These are phyloP conservation scores for Diabrotica balteata DNA, from an alignment of 2,888 invertebrate genomes.

Conservation along the genomic window DNA sequence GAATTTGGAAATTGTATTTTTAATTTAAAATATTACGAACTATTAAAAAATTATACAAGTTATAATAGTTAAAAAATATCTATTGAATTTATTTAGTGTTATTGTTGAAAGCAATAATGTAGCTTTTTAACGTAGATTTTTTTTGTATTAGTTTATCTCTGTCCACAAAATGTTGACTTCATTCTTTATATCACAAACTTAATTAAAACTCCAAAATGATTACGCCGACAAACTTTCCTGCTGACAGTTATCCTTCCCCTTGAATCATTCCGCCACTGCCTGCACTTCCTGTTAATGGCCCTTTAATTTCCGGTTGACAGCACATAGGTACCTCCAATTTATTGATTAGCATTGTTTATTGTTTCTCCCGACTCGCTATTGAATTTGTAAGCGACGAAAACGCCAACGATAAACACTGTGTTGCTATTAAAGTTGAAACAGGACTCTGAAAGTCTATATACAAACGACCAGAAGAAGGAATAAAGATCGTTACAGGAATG, in stretches of 20 bases:
- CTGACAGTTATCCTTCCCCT: neutral
- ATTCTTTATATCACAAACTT: no score
- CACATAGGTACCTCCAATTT: constrained; percentile 41
- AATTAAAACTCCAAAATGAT: no score
- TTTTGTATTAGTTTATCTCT: no score
- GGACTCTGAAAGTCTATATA: neutral
- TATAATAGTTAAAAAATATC: no score
- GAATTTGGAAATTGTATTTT: no score
- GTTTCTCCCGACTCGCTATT: constrained; percentile 22
- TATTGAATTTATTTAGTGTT: no score
- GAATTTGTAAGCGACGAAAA: constrained; percentile 15
- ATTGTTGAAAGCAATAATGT: no score
- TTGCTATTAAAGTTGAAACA: constrained; percentile 11
- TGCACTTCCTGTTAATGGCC: constrained; percentile 45
- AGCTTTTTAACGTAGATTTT: no score
- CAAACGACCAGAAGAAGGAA: neutral
- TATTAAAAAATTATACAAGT: no score
- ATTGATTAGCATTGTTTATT: constrained; percentile 42
- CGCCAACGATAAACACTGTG: constrained; percentile 8
- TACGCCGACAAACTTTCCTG: no score
- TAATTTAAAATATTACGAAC: no score
- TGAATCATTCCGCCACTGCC: constrained; percentile 16
- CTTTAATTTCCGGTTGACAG: constrained; percentile 46
- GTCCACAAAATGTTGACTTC: no score
- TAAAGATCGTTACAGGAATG: neutral